These are phyloP conservation scores for Isichthys henryi DNA, from an alignment of 2,113 vertebrate species.

Conservation along the genomic window DNA sequence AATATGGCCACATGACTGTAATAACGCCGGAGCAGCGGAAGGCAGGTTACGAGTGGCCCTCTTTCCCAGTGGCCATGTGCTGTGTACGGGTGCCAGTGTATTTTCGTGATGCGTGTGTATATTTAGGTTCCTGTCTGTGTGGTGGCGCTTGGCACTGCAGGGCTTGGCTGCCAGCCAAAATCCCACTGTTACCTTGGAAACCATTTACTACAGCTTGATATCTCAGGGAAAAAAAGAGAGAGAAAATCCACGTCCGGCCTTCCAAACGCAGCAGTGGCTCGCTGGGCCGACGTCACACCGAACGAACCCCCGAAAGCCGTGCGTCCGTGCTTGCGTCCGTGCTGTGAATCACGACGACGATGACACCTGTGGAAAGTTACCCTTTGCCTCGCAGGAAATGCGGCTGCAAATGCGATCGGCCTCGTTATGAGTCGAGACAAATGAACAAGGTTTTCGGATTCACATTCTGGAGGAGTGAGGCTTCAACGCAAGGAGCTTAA, in stretches of 20 bases:
- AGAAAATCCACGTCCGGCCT: background rate
- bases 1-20: background rate
- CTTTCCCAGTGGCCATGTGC: background rate
- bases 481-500: background rate
- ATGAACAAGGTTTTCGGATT: background rate
- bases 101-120: conserved; percentile 20
- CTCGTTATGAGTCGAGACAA: background rate
- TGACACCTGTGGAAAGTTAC: background rate
- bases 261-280: background rate
- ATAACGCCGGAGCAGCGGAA: background rate
- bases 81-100: background rate
- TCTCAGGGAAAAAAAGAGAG: conserved; percentile 1
- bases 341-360: background rate
- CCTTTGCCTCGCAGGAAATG: background rate
- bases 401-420: background rate
- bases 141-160: conserved; percentile 22
- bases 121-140: conserved; percentile 26
- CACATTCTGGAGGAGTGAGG: background rate
- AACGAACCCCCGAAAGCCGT: background rate
- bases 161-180: conserved; percentile 32
- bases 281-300: background rate
- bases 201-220: conserved; percentile 34
- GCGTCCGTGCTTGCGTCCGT: background rate
- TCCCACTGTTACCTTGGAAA: conserved; percentile 40
- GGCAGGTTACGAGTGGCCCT: background rate